Conservation (phyloP, 1,140 invertebrate species). For the Kradibia gibbosae region DNA sequence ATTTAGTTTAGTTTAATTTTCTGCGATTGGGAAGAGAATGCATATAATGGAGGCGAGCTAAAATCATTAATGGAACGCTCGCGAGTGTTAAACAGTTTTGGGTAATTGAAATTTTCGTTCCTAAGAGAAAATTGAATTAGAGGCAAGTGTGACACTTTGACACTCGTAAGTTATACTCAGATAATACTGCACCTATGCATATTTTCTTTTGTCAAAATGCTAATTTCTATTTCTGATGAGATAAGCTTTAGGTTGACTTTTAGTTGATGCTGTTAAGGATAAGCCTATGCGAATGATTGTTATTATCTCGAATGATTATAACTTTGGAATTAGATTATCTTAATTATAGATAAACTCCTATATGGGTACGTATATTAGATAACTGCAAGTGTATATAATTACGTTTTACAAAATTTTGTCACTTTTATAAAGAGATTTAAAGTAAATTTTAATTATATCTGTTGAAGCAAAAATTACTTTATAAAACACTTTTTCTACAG, state of each 20-base stretch:
- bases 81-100: background rate
- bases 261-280: too few species aligned
- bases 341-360: too few species aligned
- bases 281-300: background rate
- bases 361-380: too few species aligned
- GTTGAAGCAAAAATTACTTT: too few species aligned
- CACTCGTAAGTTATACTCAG: background rate
- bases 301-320: too few species aligned
- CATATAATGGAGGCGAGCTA: background rate
- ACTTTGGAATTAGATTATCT: too few species aligned
- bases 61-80: conserved; percentile 33
- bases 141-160: background rate
- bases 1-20: background rate
- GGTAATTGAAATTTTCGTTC: conserved; percentile 39
- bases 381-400: too few species aligned
- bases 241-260: background rate
- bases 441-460: too few species aligned
- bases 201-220: background rate
- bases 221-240: background rate
- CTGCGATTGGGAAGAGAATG: background rate
- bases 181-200: background rate
- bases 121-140: conserved; percentile 21
- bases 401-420: too few species aligned
- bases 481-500: too few species aligned
- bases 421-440: too few species aligned